Percentiles rank a stretch among this genome's conserved stretches.
Conservation (phyloP, 2,797 vertebrate genomes). For the Sciurus carolinensis region DNA sequence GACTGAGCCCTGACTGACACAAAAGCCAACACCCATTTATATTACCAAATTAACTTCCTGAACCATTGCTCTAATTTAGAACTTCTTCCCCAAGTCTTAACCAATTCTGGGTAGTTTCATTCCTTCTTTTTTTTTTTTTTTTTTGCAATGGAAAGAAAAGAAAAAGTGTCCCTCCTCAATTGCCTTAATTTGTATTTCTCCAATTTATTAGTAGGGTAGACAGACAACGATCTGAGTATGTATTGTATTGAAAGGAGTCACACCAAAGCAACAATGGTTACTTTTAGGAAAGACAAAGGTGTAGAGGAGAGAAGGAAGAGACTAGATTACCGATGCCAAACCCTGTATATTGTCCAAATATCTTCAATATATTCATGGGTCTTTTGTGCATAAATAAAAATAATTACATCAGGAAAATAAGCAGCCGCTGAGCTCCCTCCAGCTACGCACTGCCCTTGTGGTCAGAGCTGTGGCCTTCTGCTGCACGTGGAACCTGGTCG, state of each 20-base stretch:
- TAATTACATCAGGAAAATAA: not conserved
- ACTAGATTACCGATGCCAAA: not conserved
- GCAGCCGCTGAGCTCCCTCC: not conserved
- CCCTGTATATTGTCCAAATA: not conserved
- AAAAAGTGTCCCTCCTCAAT: not conserved
- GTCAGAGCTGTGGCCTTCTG: too few relatives aligned
- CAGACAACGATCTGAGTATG: not conserved
- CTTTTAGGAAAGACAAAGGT: not conserved
- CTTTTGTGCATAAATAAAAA: not conserved
- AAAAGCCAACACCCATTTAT: not conserved
- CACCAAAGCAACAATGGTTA: not conserved
- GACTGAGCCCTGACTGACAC: not conserved
- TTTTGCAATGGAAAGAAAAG: slow-evolving; percentile 3
- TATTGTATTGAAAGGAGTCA: not conserved
- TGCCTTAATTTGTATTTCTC: slow-evolving; percentile 22
- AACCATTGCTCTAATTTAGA: not conserved
- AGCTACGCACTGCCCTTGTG: fast-evolving
- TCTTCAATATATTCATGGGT: not conserved
- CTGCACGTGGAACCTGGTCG: fast-evolving
- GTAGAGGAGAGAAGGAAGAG: not conserved
- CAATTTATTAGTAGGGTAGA: not conserved
- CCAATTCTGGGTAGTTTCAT: not conserved
- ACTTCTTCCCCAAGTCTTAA: not conserved
- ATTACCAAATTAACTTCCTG: slow-evolving; percentile 3
- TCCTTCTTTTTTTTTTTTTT: too few relatives aligned